Base-by-base conservation (phyloP, 2,888 invertebrate species). In the Platycnemis pennipes region DNA sequence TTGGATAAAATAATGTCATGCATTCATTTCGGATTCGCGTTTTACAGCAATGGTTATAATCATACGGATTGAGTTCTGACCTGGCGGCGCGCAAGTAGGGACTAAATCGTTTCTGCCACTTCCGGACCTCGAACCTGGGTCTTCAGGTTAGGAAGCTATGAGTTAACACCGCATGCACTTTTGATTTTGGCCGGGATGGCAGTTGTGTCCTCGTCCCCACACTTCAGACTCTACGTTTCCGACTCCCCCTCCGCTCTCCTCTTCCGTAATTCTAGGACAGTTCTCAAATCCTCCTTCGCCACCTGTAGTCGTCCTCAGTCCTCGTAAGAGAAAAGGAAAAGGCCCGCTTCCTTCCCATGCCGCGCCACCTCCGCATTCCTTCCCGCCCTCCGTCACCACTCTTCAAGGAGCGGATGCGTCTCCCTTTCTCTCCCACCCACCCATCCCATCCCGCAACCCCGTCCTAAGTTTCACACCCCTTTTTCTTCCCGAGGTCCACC, bases 331-430 rank as follows among this genome's bases (percentile, higher is more conserved):
- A 37, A 11, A 37, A 77, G 77, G 63, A 63, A 63, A 37, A 77
- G 77, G 26, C 4, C 45, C 46, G 19, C 45, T 19, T 46, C 87
- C 11, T 46, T 26, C 46, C 26, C 87, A 0, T 5, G 8, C 87
- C 45, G 19, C 19, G 26, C 31, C n/a, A 26, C 45, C 89, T 89
- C 56, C 56, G 44, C 89, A 89, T 89, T 89, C 89, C 89, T 63
- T 42, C 56, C 56, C 37, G 56, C 56, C 89, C 89, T 56, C 56
- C 89, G 89, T 89, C 89, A 89, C 89, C 89, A 89, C 89, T 89
- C 37, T 56, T 89, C 89, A 46, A 45, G 87, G 87, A 87, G n/a
- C 45, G 26, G 45, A 45, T 44, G n/a, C 16, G 42, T 22, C 37
- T 2, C 19, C 53, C 31, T 42, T 56, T 63, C 89, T 19, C 53